Evolutionary conservation across 2,113 vertebrate species (phyloP), one percentile per base, ranked within the genome.

Genomic region (Phyllostomus discolor): DNA sequence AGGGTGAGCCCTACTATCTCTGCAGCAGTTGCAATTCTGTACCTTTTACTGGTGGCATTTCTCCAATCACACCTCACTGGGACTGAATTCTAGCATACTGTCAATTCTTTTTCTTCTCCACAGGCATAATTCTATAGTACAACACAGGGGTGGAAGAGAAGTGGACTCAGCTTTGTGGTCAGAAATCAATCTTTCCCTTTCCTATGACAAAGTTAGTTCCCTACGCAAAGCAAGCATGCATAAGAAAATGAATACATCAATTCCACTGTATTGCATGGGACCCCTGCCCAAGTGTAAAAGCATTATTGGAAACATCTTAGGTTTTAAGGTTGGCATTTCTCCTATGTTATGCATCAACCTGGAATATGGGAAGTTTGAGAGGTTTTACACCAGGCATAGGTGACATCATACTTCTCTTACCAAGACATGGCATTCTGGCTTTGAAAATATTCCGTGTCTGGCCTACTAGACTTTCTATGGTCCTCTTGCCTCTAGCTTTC

Each of bases 101-200:
- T 48, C 35, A n/a, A 69, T 85, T 76, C 31, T 46, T 85, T 82
- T 75, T 79, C 80, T 78, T 88, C 72, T 92, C 69, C 78, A 92
- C 33, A 92, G 95, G 43, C 33, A 14, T 57, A 83, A 85, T 82
- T 95, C 64, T 92, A 93, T 48, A 83, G 78, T 28, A n/a, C 57
- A 66, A 64, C 1, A 14, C 90, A 67, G 19, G 10, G 16, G 66
- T 76, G 46, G 41, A 86, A 72, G 11, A 93, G 78, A 78, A 87
- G 35, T 57, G 48, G 70, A 38, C 26, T 91, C 88, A 80, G 50
- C 72, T 67, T 4, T 46, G 33, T 1, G 33, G 57, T 46, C 33
- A 81, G 67, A 95, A 97, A 96, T 79, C 89, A 83, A 35, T 95
- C 76, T 41, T 86, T 46, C n/a, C 19, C 38, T 92, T 86, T 84